Percentiles rank a stretch among this genome's conserved stretches.
These are phyloP conservation scores for Drosophila aldrichi DNA, from an alignment of 2,888 invertebrate genomes.

Conservation along the genomic window DNA sequence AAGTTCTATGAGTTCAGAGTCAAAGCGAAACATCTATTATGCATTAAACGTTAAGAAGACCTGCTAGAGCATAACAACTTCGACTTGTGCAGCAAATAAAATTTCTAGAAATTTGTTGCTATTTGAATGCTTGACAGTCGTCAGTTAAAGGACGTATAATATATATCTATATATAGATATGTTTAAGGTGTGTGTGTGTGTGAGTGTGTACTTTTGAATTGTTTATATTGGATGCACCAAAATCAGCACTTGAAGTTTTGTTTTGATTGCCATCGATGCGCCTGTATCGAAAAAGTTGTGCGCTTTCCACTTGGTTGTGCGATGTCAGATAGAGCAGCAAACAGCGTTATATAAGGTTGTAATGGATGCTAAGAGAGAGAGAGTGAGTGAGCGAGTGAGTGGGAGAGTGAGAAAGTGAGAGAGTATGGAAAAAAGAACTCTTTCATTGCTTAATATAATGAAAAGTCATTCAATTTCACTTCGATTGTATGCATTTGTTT, in stretches of 20 bases:
- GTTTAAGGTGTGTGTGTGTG: not conserved
- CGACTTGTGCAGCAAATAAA: conserved; percentile 18
- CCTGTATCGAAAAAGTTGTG: conserved; percentile 58
- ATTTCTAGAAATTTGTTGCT: not conserved
- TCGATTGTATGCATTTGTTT: conserved; percentile 49
- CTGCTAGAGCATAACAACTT: conserved; percentile 21
- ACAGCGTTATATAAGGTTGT: not conserved
- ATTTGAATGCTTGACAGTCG: conserved; percentile 40
- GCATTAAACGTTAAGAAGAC: not conserved
- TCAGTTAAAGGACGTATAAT: conserved; percentile 24
- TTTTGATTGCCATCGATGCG: conserved; percentile 79
- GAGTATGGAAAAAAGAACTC: conserved; percentile 6
- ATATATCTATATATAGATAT: not conserved
- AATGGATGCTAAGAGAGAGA: not conserved
- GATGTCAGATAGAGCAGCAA: conserved; percentile 23
- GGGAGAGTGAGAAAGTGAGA: not conserved
- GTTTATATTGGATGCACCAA: conserved; percentile 71
- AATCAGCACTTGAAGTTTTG: conserved; percentile 78
- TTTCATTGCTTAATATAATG: conserved; percentile 61
- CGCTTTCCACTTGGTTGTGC: conserved; percentile 37
- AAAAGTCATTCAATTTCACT: conserved; percentile 73
- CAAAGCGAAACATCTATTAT: not conserved
- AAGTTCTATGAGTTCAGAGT: not conserved
- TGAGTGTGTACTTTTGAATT: conserved; percentile 58
- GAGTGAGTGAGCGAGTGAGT: not conserved